Evolutionary conservation across 2,888 invertebrate species (phyloP), one percentile per base, ranked within the genome.

Genomic region (Brachycybe producta): DNA sequence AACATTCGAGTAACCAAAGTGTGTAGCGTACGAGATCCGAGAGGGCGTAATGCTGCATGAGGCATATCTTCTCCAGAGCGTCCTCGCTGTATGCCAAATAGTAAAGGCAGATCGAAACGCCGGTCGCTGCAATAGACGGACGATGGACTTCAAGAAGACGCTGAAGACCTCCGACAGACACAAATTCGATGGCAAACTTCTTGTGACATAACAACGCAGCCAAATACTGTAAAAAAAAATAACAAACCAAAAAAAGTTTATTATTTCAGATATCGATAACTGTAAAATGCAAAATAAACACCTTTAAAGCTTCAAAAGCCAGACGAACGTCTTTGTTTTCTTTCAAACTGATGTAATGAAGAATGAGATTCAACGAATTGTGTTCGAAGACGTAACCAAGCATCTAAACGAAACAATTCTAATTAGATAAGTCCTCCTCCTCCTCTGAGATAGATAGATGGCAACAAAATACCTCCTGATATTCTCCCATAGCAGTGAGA

Each of bases 51-150:
- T 84, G 77, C 0, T 91, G 84, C 65, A 92, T 73, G 21, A 84
- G 71, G 62, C 94, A 95, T 21, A 94, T 88, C 48, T 87, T 75
- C 66, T 97, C 95, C 88, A 98, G 92, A 1, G 94, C 91, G 67
- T 97, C 95, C 65, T 92, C 92, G 64, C 88, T 91, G 70, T 94
- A 95, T 0, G 92, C 91, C 51, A 98, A 73, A 70, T 95, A 97
- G 70, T 95, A 97, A 30, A 98, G 74, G 59, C 94, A 92, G 55
- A 95, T 86, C 0, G 94, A 88, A 1, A 95, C 94, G 13, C 91
- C 97, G 0, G 94, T 94, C 1, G 95, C 90, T 0, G 95, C 91
- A 44, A 95, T 82, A 28, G 92, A 91, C 0, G 92, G 94, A 27
- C 90, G 75, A 0, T 91, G 88, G 1, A 98, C 87, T 64, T 85